Percentiles rank a stretch among this genome's conserved stretches.
phyloP scores from a whole-genome alignment of 2,113 vertebrate genomes.

The Eulemur macaco region DNA sequence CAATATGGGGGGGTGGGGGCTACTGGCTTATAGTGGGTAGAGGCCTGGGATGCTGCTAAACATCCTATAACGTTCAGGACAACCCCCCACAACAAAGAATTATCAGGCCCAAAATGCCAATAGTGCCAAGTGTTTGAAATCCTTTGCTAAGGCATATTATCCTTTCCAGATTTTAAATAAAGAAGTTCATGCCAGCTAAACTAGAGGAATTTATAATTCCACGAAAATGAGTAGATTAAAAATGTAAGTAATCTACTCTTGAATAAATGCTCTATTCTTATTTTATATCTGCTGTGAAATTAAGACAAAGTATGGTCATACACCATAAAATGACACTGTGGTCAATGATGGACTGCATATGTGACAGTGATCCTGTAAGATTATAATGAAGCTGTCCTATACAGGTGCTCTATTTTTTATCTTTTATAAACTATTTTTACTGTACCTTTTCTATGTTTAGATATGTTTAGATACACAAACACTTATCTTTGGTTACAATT shows the following conservation, averaged over 20 bases:
- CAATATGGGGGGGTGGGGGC: neutral
- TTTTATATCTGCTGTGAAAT: neutral
- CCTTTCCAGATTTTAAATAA: conserved; percentile 27
- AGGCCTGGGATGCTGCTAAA: neutral
- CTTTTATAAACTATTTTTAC: neutral
- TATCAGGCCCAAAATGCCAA: neutral
- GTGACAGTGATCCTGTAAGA: neutral
- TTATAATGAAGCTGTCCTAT: neutral
- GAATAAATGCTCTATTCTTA: neutral
- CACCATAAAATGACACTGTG: neutral
- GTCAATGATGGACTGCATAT: neutral
- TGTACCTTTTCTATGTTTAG: neutral
- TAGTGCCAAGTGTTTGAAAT: neutral
- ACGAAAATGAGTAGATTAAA: neutral
- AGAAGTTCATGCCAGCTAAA: neutral
- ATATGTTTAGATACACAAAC: neutral
- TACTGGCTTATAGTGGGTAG: neutral
- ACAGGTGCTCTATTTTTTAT: neutral
- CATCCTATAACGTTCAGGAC: neutral
- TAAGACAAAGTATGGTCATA: neutral
- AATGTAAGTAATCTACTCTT: neutral
- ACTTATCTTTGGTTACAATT: neutral
- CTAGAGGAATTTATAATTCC: conserved; percentile 5
- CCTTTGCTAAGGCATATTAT: neutral
- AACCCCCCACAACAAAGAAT: neutral